These are phyloP conservation scores for Dryobotodes eremita DNA, from an alignment of 2,888 invertebrate species.

Conservation along the genomic window DNA sequence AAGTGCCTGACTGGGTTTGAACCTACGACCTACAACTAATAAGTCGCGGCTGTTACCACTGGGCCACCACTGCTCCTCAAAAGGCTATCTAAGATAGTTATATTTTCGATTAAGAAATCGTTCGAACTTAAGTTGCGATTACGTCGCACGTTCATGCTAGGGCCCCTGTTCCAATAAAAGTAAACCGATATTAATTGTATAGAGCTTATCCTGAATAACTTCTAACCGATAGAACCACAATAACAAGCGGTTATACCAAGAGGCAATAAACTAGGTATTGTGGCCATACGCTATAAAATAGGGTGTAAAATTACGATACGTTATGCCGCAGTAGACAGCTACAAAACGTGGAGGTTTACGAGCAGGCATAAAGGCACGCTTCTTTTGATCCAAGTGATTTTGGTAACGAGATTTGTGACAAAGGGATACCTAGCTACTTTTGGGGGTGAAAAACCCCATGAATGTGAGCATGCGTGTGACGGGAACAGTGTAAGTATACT, in stretches of 20 bases:
- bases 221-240: conserved; percentile 31
- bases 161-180: not conserved
- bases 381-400: conserved; percentile 36
- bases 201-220: conserved; percentile 22
- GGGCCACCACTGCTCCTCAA: too few relatives aligned
- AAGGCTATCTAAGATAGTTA: too few relatives aligned
- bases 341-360: conserved; percentile 53
- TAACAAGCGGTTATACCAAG: conserved; percentile 26
- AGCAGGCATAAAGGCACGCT: conserved; percentile 32
- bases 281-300: conserved; percentile 52
- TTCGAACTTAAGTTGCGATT: not conserved
- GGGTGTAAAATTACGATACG: conserved; percentile 46
- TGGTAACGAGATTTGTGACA: conserved; percentile 5
- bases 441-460: not conserved
- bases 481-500: not conserved
- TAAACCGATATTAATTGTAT: conserved; percentile 2
- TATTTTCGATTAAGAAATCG: too few relatives aligned
- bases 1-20: too few relatives aligned
- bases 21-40: too few relatives aligned
- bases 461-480: not conserved
- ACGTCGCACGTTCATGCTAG: not conserved
- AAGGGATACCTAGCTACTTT: not conserved
- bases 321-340: conserved; percentile 40
- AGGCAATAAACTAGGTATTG: conserved; percentile 52
- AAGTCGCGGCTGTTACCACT: too few relatives aligned